Evolutionary conservation across 2,113 vertebrate species (phyloP), one percentile per base, ranked within the genome.

Genomic region (Malurus elegans): DNA sequence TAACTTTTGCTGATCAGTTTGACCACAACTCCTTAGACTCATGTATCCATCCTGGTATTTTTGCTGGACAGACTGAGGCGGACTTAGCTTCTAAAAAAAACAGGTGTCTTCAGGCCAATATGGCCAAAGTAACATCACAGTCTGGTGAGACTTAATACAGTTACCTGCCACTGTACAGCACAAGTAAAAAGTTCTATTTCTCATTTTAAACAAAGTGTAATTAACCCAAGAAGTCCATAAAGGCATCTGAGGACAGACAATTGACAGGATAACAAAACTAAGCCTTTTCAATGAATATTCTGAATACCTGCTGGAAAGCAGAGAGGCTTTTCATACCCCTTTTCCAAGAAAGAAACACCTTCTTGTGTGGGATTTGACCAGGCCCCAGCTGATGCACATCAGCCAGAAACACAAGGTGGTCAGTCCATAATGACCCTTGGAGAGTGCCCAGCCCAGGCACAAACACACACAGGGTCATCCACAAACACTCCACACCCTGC

Each of bases 41-140:
- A 11, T 3, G 26, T 28, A 34, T 47, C 58, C 67, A n/a, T 21
- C 44, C 38, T 19, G 20, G 11, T 40, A 36, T 50, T 70, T 80
- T 50, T 66, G 38, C 45, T 66, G 58, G n/a, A 76, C 26, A 66
- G 75, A 62, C 26, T 70, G 45, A 76, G 56, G 32, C 70, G 2
- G 8, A 90, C 38, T 61, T n/a, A 44, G 78, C 85, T 79, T 70
- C 44, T 84, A 80, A 86, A 93, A 86, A 93, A 93, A 14, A 62
- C 18, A 79, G n/a, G 12, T 71, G n/a, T 16, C 72, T 86, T 90
- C 32, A 79, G 79, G 88, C 95, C 95, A 96, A 83, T 88, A 70
- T 93, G 92, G 95, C 75, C 95, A 48, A 93, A 93, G 12, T 54
- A 79, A 18, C 73, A 76, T 56, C 71, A 86, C 36, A 76, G 75